Evolutionary conservation across 2,113 vertebrate species (phyloP), one percentile per base, ranked within the genome.

Genomic region (Megaceryle torquata): DNA sequence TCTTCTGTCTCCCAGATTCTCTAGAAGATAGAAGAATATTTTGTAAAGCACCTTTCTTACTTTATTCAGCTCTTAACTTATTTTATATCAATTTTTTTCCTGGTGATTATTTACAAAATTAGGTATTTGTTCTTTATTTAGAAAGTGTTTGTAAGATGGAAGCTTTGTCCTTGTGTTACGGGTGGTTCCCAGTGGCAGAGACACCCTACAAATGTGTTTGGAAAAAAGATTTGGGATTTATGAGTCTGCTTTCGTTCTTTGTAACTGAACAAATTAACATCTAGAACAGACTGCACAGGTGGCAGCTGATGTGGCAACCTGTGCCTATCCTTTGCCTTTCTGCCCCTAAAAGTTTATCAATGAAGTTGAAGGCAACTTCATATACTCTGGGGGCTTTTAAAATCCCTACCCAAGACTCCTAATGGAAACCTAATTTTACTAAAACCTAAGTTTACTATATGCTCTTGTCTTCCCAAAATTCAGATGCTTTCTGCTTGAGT

Each of bases 71-170:
- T 79, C 35, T 79, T 57, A 39, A 50, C 10, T 64, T 88, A 72
- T 15, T 70, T 70, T 0, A 39, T 54, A 8, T 2, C 5, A 6
- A 8, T 2, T 29, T 60, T 53, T 22, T 0, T 13, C 51, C 21
- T 68, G 11, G 3, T 46, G 7, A 33, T 86, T 65, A 39, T 20
- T 65, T 57, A 46, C 7, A 59, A 43, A 72, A 46, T 39, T 5
- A 82, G 11, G 6, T 18, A 29, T 74, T 81, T 78, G 3, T 48
- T 81, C 50, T n/a, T 79, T 8, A 37, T 76, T 77, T 57, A 48
- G 20, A 74, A 86, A 39, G 7, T 21, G 50, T 86, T 60, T 83
- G 31, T 7, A 29, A 8, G 10, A 15, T 31, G 9, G 9, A 65
- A 74, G 19, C 2, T 85, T 69, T 28, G 12, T 13, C 9, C 15